These are phyloP conservation scores for Scaptomyza flava DNA, from an alignment of 2,888 invertebrate species.

Conservation along the genomic window DNA sequence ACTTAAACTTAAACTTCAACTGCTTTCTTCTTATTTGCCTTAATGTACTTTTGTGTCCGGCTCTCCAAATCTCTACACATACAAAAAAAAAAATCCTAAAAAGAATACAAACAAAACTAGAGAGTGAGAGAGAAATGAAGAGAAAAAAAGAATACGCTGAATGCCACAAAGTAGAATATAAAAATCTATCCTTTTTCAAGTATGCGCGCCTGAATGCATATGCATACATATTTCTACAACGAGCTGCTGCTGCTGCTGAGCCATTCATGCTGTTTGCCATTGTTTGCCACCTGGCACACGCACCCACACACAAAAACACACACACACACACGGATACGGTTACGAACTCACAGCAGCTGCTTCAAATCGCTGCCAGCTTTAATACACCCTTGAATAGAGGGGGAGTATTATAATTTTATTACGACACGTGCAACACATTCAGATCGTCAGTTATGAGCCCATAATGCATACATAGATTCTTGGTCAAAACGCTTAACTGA, in stretches of 20 bases:
- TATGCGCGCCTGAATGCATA: slow-evolving; percentile 46
- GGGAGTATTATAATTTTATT: slow-evolving; percentile 32
- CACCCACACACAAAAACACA: slow-evolving; percentile 13
- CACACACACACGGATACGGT: slow-evolving; percentile 5
- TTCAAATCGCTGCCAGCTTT: slow-evolving; percentile 30
- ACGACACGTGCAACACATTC: slow-evolving; percentile 14
- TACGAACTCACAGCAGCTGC: slow-evolving; percentile 29
- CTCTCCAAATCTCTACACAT: slow-evolving; percentile 17
- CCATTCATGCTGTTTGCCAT: slow-evolving; percentile 43
- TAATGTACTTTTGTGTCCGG: slow-evolving; percentile 25
- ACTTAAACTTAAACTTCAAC: slow-evolving; percentile 23
- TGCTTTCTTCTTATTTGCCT: slow-evolving; percentile 4
- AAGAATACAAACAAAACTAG: slow-evolving; percentile 1
- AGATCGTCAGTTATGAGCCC: slow-evolving; percentile 2
- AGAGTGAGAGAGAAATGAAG: background rate
- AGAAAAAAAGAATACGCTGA: slow-evolving; percentile 18
- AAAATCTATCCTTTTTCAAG: slow-evolving; percentile 48
- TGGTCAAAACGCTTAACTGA: background rate
- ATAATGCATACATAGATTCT: slow-evolving; percentile 1
- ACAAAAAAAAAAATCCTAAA: background rate
- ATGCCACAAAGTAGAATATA: slow-evolving; percentile 59
- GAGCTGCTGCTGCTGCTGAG: slow-evolving; percentile 20
- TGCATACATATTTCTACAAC: slow-evolving; percentile 44
- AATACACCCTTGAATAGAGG: slow-evolving; percentile 1
- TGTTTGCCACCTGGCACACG: slow-evolving; percentile 56